Conservation (phyloP, 1,140 invertebrate species). For the Aporrectodea caliginosa region DNA sequence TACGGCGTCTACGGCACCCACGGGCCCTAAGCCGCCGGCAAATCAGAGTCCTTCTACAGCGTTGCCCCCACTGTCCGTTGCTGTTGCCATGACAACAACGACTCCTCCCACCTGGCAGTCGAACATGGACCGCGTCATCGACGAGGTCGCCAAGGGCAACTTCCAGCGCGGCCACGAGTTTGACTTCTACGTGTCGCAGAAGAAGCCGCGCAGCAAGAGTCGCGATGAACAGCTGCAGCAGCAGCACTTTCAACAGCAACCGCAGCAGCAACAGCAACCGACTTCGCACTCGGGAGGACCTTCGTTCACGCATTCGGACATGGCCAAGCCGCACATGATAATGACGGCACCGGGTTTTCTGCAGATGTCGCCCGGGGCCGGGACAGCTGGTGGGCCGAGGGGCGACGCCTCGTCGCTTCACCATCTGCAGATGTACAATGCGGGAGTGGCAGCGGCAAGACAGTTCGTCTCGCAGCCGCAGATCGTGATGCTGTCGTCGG, state of each 20-base stretch:
- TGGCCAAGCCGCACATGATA: not conserved
- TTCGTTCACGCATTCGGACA: not conserved
- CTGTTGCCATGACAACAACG: not conserved
- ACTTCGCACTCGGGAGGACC: constrained; percentile 30
- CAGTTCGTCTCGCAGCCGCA: constrained; percentile 10
- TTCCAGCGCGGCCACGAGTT: constrained; percentile 39
- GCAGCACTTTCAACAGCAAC: constrained; percentile 34
- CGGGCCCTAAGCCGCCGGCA: not conserved
- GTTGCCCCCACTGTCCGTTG: not conserved
- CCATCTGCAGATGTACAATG: constrained; percentile 15
- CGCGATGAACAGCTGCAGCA: constrained; percentile 21
- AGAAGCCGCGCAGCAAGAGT: constrained; percentile 7
- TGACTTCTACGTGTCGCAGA: constrained; percentile 20
- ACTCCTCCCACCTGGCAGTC: constrained; percentile 32
- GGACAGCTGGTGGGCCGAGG: not conserved
- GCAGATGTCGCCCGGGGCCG: not conserved
- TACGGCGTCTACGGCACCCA: not conserved
- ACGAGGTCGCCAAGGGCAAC: constrained; percentile 49
- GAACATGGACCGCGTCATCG: constrained; percentile 48
- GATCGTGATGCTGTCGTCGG: constrained; percentile 1
- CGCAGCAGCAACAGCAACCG: constrained; percentile 36
- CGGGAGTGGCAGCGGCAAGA: constrained; percentile 10
- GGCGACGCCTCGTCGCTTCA: constrained; percentile 9
- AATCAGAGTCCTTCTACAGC: not conserved
- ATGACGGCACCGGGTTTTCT: not conserved